Conservation (phyloP, 2,888 invertebrate genomes). For the Fragum fragum region DNA sequence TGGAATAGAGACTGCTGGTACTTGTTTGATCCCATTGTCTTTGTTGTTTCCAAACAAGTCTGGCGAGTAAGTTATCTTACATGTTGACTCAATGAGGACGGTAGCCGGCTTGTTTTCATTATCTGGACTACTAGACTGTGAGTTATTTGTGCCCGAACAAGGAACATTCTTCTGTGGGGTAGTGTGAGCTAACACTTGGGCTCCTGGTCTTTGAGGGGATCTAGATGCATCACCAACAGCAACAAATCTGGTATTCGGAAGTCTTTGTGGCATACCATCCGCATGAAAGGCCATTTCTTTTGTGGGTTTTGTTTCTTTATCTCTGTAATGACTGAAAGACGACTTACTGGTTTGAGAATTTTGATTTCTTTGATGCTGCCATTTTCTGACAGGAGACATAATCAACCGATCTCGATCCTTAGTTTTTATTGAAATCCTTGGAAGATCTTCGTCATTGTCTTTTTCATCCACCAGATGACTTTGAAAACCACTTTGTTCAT, state of each 20-base stretch:
- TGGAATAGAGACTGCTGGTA: background rate
- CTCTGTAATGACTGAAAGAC: background rate
- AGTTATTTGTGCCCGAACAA: too few species aligned
- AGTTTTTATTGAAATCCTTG: slow-evolving; percentile 24
- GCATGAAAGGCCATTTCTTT: background rate
- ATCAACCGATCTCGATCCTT: background rate
- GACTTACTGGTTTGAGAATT: background rate
- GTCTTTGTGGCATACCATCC: background rate
- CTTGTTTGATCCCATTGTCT: background rate
- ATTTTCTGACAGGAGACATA: background rate
- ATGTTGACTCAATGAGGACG: slow-evolving; percentile 8
- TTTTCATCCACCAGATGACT: too few species aligned
- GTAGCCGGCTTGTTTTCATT: background rate
- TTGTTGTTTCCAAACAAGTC: background rate
- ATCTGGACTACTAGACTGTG: background rate
- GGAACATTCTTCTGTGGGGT: background rate
- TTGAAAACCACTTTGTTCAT: background rate
- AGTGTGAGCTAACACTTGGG: background rate
- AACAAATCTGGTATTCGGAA: slow-evolving; percentile 5
- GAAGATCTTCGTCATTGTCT: slow-evolving; percentile 29
- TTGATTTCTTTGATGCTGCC: background rate
- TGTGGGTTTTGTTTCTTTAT: background rate
- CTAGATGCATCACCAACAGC: background rate
- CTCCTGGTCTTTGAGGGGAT: background rate
- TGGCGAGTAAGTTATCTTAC: slow-evolving; percentile 21